Evolutionary conservation across 2,888 invertebrate species (phyloP).

Genomic region (Eristalinus aeneus): DNA sequence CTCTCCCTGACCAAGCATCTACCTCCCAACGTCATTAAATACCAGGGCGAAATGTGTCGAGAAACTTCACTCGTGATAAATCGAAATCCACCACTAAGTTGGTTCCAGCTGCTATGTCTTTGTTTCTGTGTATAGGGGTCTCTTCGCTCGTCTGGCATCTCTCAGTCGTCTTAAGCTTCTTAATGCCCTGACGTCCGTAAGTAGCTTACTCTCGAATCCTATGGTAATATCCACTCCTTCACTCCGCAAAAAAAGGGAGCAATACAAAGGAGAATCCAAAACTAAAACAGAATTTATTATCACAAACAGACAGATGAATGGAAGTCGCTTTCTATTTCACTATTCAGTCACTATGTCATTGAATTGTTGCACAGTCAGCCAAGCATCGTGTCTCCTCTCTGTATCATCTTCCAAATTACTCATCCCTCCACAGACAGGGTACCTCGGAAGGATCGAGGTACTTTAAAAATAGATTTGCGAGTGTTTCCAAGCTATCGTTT

Average conservation of each 20-base stretch:
- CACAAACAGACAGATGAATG: constrained; percentile 7
- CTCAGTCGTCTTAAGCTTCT: neutral
- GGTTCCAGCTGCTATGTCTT: neutral
- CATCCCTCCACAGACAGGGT: constrained; percentile 14
- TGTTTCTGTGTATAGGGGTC: neutral
- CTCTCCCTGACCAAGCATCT: neutral
- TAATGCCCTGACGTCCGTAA: constrained; percentile 21
- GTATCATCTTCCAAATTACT: constrained; percentile 5
- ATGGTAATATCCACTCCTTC: neutral
- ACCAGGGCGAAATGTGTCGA: neutral
- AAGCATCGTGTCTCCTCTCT: neutral
- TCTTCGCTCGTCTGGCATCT: neutral
- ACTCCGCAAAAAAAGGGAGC: neutral
- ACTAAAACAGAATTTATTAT: constrained; percentile 28
- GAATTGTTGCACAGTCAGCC: neutral
- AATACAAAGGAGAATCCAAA: constrained; percentile 15
- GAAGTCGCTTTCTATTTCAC: constrained; percentile 7
- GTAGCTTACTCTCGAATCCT: constrained; percentile 17
- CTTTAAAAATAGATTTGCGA: constrained; percentile 44
- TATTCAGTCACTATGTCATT: constrained; percentile 15
- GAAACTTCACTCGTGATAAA: constrained; percentile 20
- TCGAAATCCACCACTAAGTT: constrained; percentile 16
- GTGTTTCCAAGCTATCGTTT: constrained; percentile 37
- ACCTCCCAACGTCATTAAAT: neutral
- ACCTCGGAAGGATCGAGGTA: neutral